Conservation (phyloP, 2,888 invertebrate species). For the Hemistola chrysoprasaria region DNA sequence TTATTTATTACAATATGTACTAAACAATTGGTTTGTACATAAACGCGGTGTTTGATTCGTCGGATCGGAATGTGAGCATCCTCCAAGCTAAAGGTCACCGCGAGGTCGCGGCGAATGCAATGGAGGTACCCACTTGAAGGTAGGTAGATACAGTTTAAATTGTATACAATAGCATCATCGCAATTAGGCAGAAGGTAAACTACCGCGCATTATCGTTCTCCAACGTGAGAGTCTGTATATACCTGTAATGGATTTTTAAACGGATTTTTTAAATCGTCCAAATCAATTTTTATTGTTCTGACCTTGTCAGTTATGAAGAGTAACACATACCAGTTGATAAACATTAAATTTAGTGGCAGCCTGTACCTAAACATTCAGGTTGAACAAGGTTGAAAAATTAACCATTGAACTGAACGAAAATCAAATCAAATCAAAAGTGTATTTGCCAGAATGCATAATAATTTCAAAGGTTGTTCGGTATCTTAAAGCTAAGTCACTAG, state of each 20-base stretch:
- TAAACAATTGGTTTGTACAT: slow-evolving; percentile 56
- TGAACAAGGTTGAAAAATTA: neutral
- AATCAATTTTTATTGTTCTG: slow-evolving; percentile 32
- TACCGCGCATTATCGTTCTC: slow-evolving; percentile 30
- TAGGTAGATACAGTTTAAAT: slow-evolving; percentile 39
- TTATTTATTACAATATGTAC: slow-evolving; percentile 29
- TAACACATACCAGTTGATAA: no score
- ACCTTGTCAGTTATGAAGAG: slow-evolving; percentile 24
- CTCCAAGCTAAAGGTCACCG: slow-evolving; percentile 61
- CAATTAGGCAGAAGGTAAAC: slow-evolving; percentile 60
- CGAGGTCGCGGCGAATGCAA: slow-evolving; percentile 57
- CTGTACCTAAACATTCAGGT: no score
- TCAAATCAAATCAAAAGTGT: no score
- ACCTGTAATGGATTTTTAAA: slow-evolving; percentile 42
- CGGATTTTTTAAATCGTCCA: slow-evolving; percentile 34
- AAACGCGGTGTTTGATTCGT: slow-evolving; percentile 56
- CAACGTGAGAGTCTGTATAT: slow-evolving; percentile 35
- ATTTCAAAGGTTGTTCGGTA: no score
- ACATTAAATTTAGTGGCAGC: neutral
- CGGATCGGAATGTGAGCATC: slow-evolving; percentile 72
- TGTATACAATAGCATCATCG: slow-evolving; percentile 50
- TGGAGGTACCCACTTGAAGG: slow-evolving; percentile 33
- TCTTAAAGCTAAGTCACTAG: no score
- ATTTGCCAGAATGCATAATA: no score
- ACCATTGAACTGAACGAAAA: no score